Conservation (phyloP, 37 sponge, comb jelly and placozoan species). For the Theonella swinhoei region DNA sequence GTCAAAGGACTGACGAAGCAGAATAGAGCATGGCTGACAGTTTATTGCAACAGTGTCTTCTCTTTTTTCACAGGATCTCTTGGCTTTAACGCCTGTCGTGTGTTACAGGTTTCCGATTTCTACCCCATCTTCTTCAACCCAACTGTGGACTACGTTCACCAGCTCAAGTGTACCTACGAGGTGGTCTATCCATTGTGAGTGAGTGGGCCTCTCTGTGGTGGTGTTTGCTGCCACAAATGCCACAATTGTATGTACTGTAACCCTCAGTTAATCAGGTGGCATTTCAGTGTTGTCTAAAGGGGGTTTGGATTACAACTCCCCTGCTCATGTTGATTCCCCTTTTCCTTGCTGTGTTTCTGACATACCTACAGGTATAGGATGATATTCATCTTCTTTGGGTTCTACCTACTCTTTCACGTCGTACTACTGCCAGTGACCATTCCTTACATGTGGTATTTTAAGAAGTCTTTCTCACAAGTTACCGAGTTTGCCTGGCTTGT, state of each 20-base stretch:
- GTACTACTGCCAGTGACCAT: conserved; percentile 4
- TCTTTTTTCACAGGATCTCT: conserved; percentile 25
- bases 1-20: no score
- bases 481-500: conserved; percentile 26
- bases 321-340: not conserved
- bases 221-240: no score
- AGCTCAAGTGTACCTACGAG: conserved; percentile 38
- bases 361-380: conserved; percentile 27
- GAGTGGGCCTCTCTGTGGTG: no score
- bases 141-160: conserved; percentile 23
- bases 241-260: no score
- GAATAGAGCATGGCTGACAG: not conserved
- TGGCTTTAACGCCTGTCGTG: conserved; percentile 35
- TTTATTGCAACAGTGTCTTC: not conserved
- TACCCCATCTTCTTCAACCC: conserved; percentile 66
- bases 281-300: no score
- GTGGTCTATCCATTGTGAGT: conserved; percentile 61
- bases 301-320: no score
- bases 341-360: not conserved
- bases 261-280: no score
- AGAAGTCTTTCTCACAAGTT: not conserved
- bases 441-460: not conserved
- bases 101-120: conserved; percentile 21
- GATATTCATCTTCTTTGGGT: conserved; percentile 48
- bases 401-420: conserved; percentile 21